Evolutionary conservation across 2,888 invertebrate genomes (phyloP).

Genomic region (Archips xylosteana): DNA sequence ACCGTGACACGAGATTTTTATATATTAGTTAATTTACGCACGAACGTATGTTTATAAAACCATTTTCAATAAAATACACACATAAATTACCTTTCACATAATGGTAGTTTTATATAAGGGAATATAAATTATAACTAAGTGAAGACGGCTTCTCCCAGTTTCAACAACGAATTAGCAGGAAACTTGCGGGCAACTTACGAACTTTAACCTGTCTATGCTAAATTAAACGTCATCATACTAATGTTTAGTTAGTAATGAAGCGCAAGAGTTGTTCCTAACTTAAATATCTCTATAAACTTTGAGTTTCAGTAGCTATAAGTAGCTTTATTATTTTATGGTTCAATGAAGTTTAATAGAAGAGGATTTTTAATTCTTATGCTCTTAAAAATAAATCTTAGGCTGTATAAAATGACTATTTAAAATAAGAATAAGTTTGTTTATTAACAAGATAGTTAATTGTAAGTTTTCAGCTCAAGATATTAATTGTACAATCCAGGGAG

Average conservation of each 20-base stretch:
- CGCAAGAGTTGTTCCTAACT: constrained; percentile 17
- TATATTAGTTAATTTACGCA: no score
- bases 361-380: neutral
- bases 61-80: no score
- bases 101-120: no score
- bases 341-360: neutral
- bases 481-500: no score
- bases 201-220: constrained; percentile 42
- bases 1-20: no score
- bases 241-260: constrained; percentile 36
- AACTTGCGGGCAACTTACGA: constrained; percentile 39
- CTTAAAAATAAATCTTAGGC: no score
- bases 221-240: constrained; percentile 44
- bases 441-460: no score
- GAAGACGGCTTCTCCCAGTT: constrained; percentile 9
- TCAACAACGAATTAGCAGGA: constrained; percentile 38
- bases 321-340: neutral
- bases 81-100: no score
- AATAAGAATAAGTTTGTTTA: no score
- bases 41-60: no score
- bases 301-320: neutral
- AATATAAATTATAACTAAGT: neutral
- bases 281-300: neutral
- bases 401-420: no score
- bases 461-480: no score